Percentiles rank a stretch among this genome's conserved stretches.
Evolutionary conservation across 64 coral and sea anemone species (phyloP).

Genomic region (Montipora sp.): DNA sequence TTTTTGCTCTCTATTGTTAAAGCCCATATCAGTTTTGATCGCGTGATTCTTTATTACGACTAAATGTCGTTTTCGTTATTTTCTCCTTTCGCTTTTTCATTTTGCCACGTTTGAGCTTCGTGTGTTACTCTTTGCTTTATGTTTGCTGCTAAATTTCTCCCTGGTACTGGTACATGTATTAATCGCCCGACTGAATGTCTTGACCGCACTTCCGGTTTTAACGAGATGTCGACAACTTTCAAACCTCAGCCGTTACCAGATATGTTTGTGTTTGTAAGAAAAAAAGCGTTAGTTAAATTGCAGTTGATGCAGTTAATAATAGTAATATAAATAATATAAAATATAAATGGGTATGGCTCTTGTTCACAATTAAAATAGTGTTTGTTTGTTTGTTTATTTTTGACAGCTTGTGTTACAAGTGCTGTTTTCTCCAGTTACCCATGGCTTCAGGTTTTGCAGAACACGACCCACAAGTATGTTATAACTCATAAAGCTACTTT

Average conservation of each 20-base stretch:
- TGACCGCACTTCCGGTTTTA: slow-evolving; percentile 19
- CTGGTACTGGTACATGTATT: neutral
- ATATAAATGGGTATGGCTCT: no score
- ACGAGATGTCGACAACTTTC: neutral
- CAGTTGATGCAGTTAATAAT: no score
- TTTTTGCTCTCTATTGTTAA: neutral
- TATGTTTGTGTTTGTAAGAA: neutral
- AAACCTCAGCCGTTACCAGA: no score
- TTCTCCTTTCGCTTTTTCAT: no score
- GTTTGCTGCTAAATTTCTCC: no score
- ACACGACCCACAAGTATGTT: slow-evolving; percentile 24
- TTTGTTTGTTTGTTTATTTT: neutral
- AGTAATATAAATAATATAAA: no score
- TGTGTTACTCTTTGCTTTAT: no score
- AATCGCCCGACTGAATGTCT: neutral
- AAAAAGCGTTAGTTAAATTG: neutral
- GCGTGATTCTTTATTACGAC: neutral
- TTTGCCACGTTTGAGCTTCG: no score
- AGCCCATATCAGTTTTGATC: neutral
- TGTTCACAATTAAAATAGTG: neutral
- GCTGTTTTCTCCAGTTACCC: slow-evolving; percentile 17
- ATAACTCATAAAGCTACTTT: neutral
- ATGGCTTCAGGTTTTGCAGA: slow-evolving; percentile 36
- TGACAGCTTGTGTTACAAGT: slow-evolving; percentile 31
- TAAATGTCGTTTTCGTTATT: neutral